Base-by-base conservation (phyloP, 2,888 invertebrate species). In the Malthinus seriepunctatus region DNA sequence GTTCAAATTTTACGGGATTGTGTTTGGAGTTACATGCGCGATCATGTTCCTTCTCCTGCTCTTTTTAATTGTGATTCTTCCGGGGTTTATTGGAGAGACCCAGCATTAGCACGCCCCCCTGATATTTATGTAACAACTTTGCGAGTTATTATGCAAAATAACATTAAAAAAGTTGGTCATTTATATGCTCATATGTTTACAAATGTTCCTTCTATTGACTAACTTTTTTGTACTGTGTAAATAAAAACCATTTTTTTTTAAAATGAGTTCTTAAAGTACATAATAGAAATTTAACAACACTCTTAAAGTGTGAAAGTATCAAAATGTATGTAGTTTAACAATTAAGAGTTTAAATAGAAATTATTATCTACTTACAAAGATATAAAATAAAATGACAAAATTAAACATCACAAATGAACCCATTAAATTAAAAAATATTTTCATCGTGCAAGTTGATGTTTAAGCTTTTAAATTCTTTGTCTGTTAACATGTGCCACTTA, bases 1-100 rank as follows among this genome's bases (percentile, higher is more conserved):
- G 90, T 90, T 3, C 85, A 89, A 67, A 83, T 95, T 51, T 77
- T 95, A 64, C 84, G 90, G 48, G 94, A 95, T 72, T 92, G 92
- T 70, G 84, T 95, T 55, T 95, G 95, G 94, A 89, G 88, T 69
- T 95, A 93, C 73, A 88, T 95, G 76, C 86, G 92, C 65, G 94
- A 94, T 73, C 87, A 94, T 73, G 91, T 94, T 14, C 94, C 94
- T 0, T 90, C 93, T 0, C 94, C 94, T 0, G 89, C 90, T 0
- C 77, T 92, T 8, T 94, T 93, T 69, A 81, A 82, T 1, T 84
- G 86, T 50, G 90, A 90, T 72, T 77, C 83, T 33, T 85, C 85
- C 68, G 88, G 85, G 51, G 76, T 87, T n/a, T 84, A 86, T 68
- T 93, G 92, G 91, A 84, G 93, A 4, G 92, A 92, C 72, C 86